A percentile compares a stretch with the other conserved stretches of the same genome.
These are phyloP conservation scores for Hiodon tergisus DNA, from an alignment of 2,113 vertebrate genomes.

Conservation along the genomic window DNA sequence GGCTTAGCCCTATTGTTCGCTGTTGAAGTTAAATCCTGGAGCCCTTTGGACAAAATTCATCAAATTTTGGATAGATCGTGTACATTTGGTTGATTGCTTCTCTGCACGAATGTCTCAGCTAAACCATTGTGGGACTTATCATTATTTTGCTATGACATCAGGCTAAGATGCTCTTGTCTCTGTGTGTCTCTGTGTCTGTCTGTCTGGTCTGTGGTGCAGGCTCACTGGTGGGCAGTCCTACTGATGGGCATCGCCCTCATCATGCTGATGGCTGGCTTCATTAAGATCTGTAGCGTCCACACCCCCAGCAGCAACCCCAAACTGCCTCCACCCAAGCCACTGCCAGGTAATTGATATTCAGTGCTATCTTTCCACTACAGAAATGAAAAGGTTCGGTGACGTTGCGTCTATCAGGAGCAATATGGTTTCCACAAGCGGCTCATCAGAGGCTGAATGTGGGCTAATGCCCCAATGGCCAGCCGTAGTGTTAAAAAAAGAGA, in stretches of 20 bases:
- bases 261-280: slow-evolving; percentile 97
- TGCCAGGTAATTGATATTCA: slow-evolving; percentile 74
- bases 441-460: too few species aligned
- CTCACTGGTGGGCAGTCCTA: slow-evolving; percentile 93
- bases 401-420: too few species aligned
- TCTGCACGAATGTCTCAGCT: too few species aligned
- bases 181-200: slow-evolving; percentile 21
- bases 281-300: slow-evolving; percentile 96
- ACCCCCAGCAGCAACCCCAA: slow-evolving; percentile 97
- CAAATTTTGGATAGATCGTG: neutral
- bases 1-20: neutral
- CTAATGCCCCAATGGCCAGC: too few species aligned
- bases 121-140: neutral
- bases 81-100: too few species aligned
- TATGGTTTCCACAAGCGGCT: too few species aligned
- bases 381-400: too few species aligned
- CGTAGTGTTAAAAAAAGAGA: too few species aligned
- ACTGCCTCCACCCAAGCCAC: slow-evolving; percentile 86
- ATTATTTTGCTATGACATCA: neutral
- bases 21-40: neutral
- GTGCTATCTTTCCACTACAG: too few species aligned
- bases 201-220: slow-evolving; percentile 57
- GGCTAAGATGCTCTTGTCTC: neutral
- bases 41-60: neutral
- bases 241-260: slow-evolving; percentile 95